Conservation (phyloP, 1,140 invertebrate genomes). For the Hycleus cichorii region DNA sequence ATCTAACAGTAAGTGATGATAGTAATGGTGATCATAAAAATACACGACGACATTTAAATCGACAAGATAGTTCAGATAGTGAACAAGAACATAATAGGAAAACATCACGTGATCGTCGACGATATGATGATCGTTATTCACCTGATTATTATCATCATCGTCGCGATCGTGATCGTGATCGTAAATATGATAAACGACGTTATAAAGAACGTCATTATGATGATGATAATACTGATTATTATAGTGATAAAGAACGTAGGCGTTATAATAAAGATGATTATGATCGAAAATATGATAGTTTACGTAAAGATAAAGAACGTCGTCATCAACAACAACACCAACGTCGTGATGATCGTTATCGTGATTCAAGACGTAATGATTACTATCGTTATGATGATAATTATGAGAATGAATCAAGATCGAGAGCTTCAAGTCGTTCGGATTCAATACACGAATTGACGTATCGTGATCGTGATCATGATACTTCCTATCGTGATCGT, state of each 20-base stretch:
- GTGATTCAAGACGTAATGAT: constrained; percentile 29
- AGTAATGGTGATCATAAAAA: background rate
- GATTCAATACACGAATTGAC: constrained; percentile 43
- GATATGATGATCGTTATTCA: too few relatives aligned
- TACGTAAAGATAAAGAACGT: constrained; percentile 30
- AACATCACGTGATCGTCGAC: background rate
- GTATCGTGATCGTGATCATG: constrained; percentile 39
- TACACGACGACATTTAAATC: constrained; percentile 16
- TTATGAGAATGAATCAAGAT: constrained; percentile 39
- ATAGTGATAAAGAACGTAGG: constrained; percentile 35
- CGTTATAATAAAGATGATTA: constrained; percentile 37
- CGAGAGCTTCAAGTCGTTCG: constrained; percentile 47
- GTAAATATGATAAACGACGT: constrained; percentile 41
- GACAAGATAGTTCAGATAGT: constrained; percentile 35
- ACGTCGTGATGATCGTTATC: constrained; percentile 18
- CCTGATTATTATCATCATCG: background rate
- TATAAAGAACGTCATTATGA: constrained; percentile 39
- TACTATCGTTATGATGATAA: constrained; percentile 46
- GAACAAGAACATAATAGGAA: constrained; percentile 26
- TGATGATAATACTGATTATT: constrained; percentile 39
- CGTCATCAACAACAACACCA: constrained; percentile 18
- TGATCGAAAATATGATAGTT: constrained; percentile 36
- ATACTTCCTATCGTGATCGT: constrained; percentile 37
- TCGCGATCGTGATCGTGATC: background rate
- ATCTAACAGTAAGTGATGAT: constrained; percentile 34